Conservation (phyloP, 2,888 invertebrate species). For the Acanthoscelides obtectus region DNA sequence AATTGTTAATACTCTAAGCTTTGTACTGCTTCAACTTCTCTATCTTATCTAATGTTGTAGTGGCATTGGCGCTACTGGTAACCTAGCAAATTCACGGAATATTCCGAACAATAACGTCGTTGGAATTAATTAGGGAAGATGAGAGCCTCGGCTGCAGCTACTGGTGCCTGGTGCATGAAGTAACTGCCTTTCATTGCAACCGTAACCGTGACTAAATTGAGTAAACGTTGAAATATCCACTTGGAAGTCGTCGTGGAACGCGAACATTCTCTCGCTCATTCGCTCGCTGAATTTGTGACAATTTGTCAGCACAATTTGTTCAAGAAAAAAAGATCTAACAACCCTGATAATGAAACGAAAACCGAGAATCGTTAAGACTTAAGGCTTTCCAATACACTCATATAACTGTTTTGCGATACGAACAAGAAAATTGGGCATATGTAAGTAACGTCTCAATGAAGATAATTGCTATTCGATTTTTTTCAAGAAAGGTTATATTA, state of each 20-base stretch:
- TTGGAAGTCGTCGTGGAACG: not conserved
- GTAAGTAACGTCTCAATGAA: too few species aligned
- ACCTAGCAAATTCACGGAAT: not conserved
- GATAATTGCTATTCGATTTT: too few species aligned
- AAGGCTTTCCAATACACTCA: too few species aligned
- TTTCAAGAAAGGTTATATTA: too few species aligned
- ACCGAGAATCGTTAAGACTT: too few species aligned
- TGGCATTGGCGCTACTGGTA: not conserved
- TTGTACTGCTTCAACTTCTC: too few species aligned
- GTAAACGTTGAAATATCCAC: constrained; percentile 16
- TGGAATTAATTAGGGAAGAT: not conserved
- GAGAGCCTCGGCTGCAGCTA: too few species aligned
- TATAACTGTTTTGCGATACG: too few species aligned
- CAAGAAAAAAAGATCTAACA: not conserved
- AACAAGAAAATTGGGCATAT: too few species aligned
- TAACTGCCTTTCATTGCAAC: constrained; percentile 15
- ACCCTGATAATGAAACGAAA: not conserved
- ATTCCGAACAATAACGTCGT: not conserved
- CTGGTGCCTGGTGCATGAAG: not conserved
- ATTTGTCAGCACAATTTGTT: not conserved
- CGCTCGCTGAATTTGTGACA: not conserved
- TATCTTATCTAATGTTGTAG: not conserved
- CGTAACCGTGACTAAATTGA: constrained; percentile 13
- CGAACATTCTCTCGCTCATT: too few species aligned
- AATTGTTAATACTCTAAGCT: too few species aligned